A percentile compares a stretch with the other conserved stretches of the same genome.
Conservation (phyloP, 2,797 vertebrate genomes). For the Scarus forsteni region DNA sequence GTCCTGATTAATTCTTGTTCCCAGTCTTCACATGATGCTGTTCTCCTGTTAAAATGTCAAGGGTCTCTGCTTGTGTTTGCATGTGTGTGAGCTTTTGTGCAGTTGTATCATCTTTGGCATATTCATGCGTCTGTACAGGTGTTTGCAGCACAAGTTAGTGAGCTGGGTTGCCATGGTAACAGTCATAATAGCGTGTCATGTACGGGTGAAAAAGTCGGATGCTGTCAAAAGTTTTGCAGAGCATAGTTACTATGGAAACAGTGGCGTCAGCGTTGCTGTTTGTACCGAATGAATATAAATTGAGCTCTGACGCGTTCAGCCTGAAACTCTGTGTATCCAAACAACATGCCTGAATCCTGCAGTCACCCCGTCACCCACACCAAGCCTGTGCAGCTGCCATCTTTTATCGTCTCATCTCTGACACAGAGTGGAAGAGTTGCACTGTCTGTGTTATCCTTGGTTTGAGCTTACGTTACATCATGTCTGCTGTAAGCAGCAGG, state of each 20-base stretch:
- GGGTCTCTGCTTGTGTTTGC: neutral
- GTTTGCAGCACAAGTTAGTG: slow-evolving; percentile 1
- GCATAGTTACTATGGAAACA: slow-evolving; percentile 72
- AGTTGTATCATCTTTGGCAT: slow-evolving; percentile 18
- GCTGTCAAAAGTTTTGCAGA: slow-evolving; percentile 73
- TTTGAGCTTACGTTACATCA: slow-evolving; percentile 62
- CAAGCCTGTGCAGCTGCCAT: slow-evolving; percentile 2
- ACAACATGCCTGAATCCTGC: slow-evolving; percentile 51
- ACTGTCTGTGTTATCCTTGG: slow-evolving; percentile 31
- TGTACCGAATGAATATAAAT: slow-evolving; percentile 54
- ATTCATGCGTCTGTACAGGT: slow-evolving; percentile 3
- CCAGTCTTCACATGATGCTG: neutral
- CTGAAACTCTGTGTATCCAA: slow-evolving; percentile 63
- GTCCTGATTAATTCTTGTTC: slow-evolving; percentile 6
- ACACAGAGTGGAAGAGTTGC: slow-evolving; percentile 41
- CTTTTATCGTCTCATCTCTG: slow-evolving; percentile 22
- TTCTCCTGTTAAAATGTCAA: slow-evolving; percentile 9
- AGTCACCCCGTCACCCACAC: slow-evolving; percentile 11
- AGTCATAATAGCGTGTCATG: slow-evolving; percentile 79
- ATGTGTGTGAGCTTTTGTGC: neutral
- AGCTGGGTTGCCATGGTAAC: slow-evolving; percentile 67
- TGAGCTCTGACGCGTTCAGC: slow-evolving; percentile 66
- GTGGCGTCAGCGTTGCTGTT: slow-evolving; percentile 51
- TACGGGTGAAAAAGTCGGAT: slow-evolving; percentile 46
- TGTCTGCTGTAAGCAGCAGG: slow-evolving; percentile 51